Conservation (phyloP, 2,888 invertebrate genomes). For the Drosophila parthenogenetica region DNA sequence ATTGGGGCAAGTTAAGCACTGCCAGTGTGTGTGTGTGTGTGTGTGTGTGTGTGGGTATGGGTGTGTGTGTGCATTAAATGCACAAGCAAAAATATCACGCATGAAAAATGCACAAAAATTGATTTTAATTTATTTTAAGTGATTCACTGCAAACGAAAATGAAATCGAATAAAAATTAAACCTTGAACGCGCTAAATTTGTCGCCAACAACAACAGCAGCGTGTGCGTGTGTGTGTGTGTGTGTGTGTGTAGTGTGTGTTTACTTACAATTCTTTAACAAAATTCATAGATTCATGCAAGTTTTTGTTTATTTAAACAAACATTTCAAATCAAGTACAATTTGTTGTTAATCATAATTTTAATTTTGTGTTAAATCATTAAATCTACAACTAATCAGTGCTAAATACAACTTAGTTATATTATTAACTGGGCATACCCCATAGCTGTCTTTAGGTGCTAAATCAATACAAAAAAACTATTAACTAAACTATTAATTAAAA, state of each 20-base stretch:
- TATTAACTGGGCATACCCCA: slow-evolving; percentile 54
- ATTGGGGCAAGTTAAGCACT: slow-evolving; percentile 46
- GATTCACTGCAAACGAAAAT: slow-evolving; percentile 57
- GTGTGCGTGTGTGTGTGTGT: too few relatives aligned
- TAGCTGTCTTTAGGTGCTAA: slow-evolving; percentile 50
- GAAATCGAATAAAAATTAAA: slow-evolving; percentile 46
- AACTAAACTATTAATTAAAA: slow-evolving; percentile 1
- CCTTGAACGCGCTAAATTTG: slow-evolving; percentile 71
- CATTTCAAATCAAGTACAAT: slow-evolving; percentile 22
- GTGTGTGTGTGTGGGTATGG: too few relatives aligned
- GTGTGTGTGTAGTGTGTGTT: too few relatives aligned
- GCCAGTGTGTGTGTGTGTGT: slow-evolving; percentile 15
- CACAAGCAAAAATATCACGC: slow-evolving; percentile 44
- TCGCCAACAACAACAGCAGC: slow-evolving; percentile 36
- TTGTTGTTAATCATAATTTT: slow-evolving; percentile 24
- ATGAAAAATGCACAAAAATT: slow-evolving; percentile 68
- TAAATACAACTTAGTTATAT: slow-evolving; percentile 78
- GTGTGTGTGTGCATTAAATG: neutral
- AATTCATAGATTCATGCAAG: slow-evolving; percentile 24
- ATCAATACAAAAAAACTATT: slow-evolving; percentile 6
- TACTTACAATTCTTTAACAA: neutral
- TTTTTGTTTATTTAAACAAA: slow-evolving; percentile 43
- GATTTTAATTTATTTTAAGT: slow-evolving; percentile 80
- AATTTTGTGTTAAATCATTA: slow-evolving; percentile 25
- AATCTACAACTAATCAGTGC: slow-evolving; percentile 74